phyloP scores from a whole-genome alignment of 2,888 invertebrate species.

The Biston stratarius region DNA sequence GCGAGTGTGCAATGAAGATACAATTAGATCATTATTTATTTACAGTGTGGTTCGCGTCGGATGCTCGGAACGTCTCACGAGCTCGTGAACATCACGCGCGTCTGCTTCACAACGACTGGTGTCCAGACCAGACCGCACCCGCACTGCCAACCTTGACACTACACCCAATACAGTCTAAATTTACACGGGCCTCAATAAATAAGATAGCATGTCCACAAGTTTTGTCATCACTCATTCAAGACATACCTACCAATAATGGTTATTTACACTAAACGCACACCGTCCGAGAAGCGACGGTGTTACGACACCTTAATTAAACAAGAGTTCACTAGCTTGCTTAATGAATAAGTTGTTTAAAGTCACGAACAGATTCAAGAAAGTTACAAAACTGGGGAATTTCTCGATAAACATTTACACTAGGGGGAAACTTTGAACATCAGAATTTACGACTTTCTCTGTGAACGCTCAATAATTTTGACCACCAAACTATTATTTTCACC shows the following conservation, averaged over 20 bases:
- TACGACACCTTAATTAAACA: conserved; percentile 39
- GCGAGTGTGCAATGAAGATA: conserved; percentile 66
- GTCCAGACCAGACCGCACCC: conserved; percentile 60
- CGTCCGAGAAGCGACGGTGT: conserved; percentile 18
- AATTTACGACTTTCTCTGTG: conserved; percentile 72
- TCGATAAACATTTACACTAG: conserved; percentile 63
- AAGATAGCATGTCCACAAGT: conserved; percentile 34
- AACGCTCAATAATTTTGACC: conserved; percentile 54
- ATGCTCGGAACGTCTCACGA: conserved; percentile 59
- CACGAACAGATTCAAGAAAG: conserved; percentile 55
- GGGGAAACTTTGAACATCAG: conserved; percentile 59
- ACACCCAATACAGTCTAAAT: conserved; percentile 54
- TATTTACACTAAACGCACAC: conserved; percentile 39
- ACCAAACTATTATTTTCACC: conserved; percentile 52
- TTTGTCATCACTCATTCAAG: conserved; percentile 37
- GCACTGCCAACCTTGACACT: conserved; percentile 73
- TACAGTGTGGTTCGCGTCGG: conserved; percentile 67
- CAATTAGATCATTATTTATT: conserved; percentile 86
- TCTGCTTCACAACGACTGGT: conserved; percentile 62
- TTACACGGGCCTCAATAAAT: conserved; percentile 49
- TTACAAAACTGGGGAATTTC: conserved; percentile 59
- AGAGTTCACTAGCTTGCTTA: conserved; percentile 44
- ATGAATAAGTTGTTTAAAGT: conserved; percentile 51
- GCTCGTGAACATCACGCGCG: conserved; percentile 60
- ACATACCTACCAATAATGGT: conserved; percentile 35